These are phyloP conservation scores for Colostygia pectinataria DNA, from an alignment of 2,888 invertebrate genomes.

Conservation along the genomic window DNA sequence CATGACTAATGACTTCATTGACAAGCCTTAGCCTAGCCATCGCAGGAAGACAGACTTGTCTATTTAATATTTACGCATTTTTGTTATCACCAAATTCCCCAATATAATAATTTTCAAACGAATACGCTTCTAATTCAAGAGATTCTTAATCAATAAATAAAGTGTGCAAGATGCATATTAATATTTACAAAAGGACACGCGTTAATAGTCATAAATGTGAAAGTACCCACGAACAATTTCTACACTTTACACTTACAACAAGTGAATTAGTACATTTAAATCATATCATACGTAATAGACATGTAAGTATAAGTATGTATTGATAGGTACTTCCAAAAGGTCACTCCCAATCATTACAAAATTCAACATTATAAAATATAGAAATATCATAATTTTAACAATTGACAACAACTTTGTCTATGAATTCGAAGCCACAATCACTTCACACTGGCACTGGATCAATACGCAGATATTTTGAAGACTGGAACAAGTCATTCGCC, in stretches of 20 bases:
- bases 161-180: constrained; percentile 8
- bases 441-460: constrained; percentile 7
- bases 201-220: constrained; percentile 1
- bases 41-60: too few species aligned
- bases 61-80: too few species aligned
- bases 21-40: too few species aligned
- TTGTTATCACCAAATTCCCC: too few species aligned
- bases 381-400: constrained; percentile 42
- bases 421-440: constrained; percentile 10
- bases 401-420: constrained; percentile 29
- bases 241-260: constrained; percentile 1
- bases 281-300: not conserved
- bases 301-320: too few species aligned
- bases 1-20: too few species aligned
- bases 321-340: constrained; percentile 7
- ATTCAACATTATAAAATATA: constrained; percentile 55
- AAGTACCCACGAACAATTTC: constrained; percentile 37
- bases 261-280: not conserved
- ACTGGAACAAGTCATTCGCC: constrained; percentile 10
- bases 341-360: constrained; percentile 30
- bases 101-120: not conserved
- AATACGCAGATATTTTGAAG: not conserved
- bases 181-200: constrained; percentile 13
- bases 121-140: constrained; percentile 7
- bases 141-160: constrained; percentile 30